Evolutionary conservation across 2,888 invertebrate species (phyloP), one percentile per base, ranked within the genome.

Genomic region (Mythimna albipuncta): DNA sequence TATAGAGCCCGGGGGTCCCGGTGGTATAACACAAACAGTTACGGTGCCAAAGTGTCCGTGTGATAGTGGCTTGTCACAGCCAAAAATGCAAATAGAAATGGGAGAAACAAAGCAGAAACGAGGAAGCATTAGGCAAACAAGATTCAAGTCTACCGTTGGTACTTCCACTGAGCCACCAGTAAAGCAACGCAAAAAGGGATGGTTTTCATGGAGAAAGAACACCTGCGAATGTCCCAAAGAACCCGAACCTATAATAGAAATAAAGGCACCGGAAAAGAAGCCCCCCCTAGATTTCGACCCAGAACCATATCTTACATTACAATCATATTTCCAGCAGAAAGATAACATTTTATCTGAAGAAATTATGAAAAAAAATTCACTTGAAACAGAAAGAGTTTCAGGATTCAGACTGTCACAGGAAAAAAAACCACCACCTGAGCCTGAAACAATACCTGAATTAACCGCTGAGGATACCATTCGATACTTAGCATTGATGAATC

Each of bases 381-480:
- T 89, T 19, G 84, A 90, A 76, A 90, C 93, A 0, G 89, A 92
- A 69, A 89, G 88, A 26, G 88, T 85, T 1, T 93, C 93, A 7
- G 93, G 92, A 26, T 93, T 93, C 62, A 91, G 86, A 83, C 65
- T 93, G 13, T 75, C 82, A 54, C 70, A 84, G 9, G 75, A 72
- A 16, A 89, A 87, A 65, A 88, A 57, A 69, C 16, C 11, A 5
- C 65, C 62, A 11, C 50, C 69, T 21, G 58, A 47, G 3, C 10
- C 26, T 38, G 10, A 41, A 54, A 2, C 16, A 35, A 26, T 26
- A 26, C 5, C 32, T 4, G 63, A 77, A 10, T 61, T 19, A 44
- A 73, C 38, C 19, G 2, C 47, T 21, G 87, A 86, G 38, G 76
- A 82, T 4, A 86, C 89, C 32, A 82, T 91, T 79, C 91, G 88